Base-by-base conservation (phyloP, 2,888 invertebrate genomes). In the Drosophila mimetica region DNA sequence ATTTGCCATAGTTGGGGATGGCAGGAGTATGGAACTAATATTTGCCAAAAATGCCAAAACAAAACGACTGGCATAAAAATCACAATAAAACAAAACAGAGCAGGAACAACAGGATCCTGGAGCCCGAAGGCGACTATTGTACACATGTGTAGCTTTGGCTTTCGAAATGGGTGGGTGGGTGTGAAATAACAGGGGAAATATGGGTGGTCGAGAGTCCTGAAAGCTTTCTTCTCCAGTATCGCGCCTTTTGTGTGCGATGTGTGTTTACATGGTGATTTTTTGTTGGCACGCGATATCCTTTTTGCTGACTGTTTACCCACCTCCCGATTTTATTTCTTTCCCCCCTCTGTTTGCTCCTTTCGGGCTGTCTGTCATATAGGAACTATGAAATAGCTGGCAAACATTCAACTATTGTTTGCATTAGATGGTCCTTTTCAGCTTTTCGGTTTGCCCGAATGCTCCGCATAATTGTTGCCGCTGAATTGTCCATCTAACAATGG, bases 271-370 rank as follows among this genome's bases (percentile, higher is more conserved):
- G 71, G 51, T 77, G 74, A 79, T 79, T 86, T 80, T 86, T 85
- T 76, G 64, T 30, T 44, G 75, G 85, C 89, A 89, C 90, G 90
- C 89, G 89, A 89, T 89, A 83, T 86, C 75, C 85, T 83, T 89
- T 84, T 76, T 50, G 48, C 48, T n/a, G 64, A 59, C 60, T 77
- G 77, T 82, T 82, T 86, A 77, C 74, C 72, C 46, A 65, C 73
- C 65, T 57, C 59, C 53, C 54, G 30, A 55, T 67, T 61, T 61
- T 53, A 47, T 65, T 66, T 61, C n/a, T n/a, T n/a, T n/a, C n/a
- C 60, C 63, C 69, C 65, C 65, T 20, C 65, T 78, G 74, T 82
- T 76, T 81, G 71, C 63, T 32, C 39, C 70, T 65, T 59, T 77
- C 51, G 54, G 52, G 25, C 61, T 71, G 48, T 70, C 78, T 76